Evolutionary conservation across 2,888 invertebrate species (phyloP).

Genomic region (Thymelicus lineola): DNA sequence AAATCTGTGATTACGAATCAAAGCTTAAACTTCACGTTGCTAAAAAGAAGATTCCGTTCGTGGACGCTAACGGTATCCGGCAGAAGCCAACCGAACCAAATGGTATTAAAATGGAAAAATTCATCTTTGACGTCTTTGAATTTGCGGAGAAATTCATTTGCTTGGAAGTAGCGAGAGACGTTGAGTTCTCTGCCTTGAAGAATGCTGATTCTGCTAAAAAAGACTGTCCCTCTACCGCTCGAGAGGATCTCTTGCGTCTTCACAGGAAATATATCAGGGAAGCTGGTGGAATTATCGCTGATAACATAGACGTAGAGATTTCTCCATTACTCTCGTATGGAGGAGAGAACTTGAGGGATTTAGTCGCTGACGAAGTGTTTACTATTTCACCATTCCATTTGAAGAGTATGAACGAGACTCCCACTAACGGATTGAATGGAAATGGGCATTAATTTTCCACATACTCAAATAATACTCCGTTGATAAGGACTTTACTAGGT

Average conservation of each 20-base stretch:
- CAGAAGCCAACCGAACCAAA: constrained; percentile 93
- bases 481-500: neutral
- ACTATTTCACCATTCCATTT: constrained; percentile 87
- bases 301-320: constrained; percentile 92
- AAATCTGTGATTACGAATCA: constrained; percentile 90
- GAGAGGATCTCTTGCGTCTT: constrained; percentile 90
- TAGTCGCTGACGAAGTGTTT: constrained; percentile 88
- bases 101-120: constrained; percentile 99
- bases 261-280: constrained; percentile 92
- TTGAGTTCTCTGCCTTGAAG: constrained; percentile 98
- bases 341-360: constrained; percentile 92
- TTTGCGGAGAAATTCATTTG: constrained; percentile 96
- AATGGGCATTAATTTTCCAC: constrained; percentile 44
- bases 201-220: constrained; percentile 95
- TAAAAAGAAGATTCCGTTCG: constrained; percentile 97
- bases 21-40: constrained; percentile 96
- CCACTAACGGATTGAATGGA: constrained; percentile 70
- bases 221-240: constrained; percentile 96
- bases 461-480: too few species aligned
- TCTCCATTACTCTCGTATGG: constrained; percentile 96
- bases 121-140: constrained; percentile 99
- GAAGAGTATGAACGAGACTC: constrained; percentile 71
- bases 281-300: constrained; percentile 91
- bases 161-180: constrained; percentile 95
- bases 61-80: constrained; percentile 89